Base-by-base conservation (phyloP, 2,797 vertebrate genomes). In the Aeoliscus strigatus region DNA sequence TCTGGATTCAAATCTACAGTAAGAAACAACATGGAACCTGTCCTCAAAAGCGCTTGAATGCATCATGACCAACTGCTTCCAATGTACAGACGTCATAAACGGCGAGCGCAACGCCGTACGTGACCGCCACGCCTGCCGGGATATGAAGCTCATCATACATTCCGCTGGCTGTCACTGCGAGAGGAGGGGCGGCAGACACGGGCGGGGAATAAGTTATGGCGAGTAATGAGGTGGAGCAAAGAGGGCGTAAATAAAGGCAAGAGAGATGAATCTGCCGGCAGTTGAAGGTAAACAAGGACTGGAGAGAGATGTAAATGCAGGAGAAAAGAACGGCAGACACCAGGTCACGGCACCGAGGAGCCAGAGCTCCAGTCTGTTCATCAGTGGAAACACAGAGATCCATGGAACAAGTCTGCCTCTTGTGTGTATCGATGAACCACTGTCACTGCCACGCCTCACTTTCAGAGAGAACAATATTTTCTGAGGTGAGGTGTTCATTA, bases 141-240 rank as follows among this genome's bases (percentile, higher is more conserved):
- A 56, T 69, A 66, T 66, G 8, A 41, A 66, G 55, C 40, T n/a
- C n/a, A 46, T 53, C 51, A 56, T 16, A 12, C 50, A 40, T 70
- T 48, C 39, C 47, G 49, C 31, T 59, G 51, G 13, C 53, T 32
- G 50, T 54, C 57, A 59, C 24, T 2, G 30, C 27, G 39, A 39
- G 38, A 27, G 23, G 41, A 47, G 34, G 21, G 12, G 13, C 28
- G 35, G n/a, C 30, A 39, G 38, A 37, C 12, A 23, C n/a, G 6
- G 25, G 18, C 37, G 21, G 24, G 31, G 27, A 47, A 21, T 47
- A 46, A 65, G 65, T 67, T 62, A 70, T 51, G 45, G 56, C 10
- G 14, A 44, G 61, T 75, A 65, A 76, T 73, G 64, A 71, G 61
- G 67, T 64, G 48, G 32, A 50, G 58, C 59, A 66, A 78, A 63